A percentile compares a stretch with the other conserved stretches of the same genome.
These are phyloP conservation scores for Heloderma charlesbogerti DNA, from an alignment of 2,113 vertebrate species.

Conservation along the genomic window DNA sequence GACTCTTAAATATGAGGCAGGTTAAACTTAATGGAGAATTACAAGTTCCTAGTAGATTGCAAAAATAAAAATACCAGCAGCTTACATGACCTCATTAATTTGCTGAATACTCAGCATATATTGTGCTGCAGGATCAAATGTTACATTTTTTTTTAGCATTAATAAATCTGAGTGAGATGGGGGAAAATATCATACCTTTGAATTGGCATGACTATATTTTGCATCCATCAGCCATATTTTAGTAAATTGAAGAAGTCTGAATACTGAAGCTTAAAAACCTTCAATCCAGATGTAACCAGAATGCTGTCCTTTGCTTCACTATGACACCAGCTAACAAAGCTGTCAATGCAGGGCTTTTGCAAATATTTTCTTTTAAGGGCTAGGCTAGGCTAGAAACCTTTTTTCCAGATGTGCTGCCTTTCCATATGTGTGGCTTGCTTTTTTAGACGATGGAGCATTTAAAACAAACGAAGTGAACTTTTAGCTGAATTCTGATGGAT, in stretches of 20 bases:
- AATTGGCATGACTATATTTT: constrained; percentile 2
- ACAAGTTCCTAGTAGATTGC: neutral
- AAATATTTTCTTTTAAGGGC: neutral
- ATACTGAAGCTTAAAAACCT: neutral
- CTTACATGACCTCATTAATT: constrained; percentile 26
- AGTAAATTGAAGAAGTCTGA: constrained; percentile 1
- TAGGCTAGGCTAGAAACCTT: neutral
- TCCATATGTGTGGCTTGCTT: neutral
- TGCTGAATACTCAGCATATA: constrained; percentile 26
- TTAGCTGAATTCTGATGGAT: neutral
- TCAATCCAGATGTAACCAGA: neutral
- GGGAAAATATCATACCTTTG: neutral
- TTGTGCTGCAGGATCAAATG: constrained; percentile 16
- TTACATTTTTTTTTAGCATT: constrained; percentile 15
- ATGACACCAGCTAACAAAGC: neutral
- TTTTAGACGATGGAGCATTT: neutral
- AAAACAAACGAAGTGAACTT: neutral
- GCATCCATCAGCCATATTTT: constrained; percentile 5
- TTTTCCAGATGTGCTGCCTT: neutral
- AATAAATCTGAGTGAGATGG: constrained; percentile 4
- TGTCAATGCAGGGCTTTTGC: neutral
- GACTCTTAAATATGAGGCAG: neutral
- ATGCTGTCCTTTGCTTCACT: neutral
- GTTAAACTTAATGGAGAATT: constrained; percentile 16
- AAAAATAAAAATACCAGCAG: constrained; percentile 21